These are phyloP conservation scores for Pantherophis vulpinus DNA, from an alignment of 2,797 vertebrate genomes.

Conservation along the genomic window DNA sequence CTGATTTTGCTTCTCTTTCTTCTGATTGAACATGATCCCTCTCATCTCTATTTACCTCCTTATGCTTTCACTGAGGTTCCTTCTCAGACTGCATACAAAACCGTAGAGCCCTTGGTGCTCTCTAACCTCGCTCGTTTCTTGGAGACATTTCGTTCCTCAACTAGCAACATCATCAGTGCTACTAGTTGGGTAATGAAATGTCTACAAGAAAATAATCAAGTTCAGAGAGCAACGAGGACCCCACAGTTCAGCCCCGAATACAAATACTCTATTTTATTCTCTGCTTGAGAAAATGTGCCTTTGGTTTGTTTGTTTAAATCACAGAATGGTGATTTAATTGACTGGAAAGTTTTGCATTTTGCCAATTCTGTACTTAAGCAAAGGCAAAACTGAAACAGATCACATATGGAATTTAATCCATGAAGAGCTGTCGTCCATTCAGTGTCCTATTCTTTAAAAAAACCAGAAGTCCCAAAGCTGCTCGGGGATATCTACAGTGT, in stretches of 20 bases:
- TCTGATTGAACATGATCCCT: not conserved
- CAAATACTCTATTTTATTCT: not conserved
- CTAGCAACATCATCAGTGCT: not conserved
- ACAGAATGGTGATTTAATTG: not conserved
- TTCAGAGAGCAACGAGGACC: not conserved
- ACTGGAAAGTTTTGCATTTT: not conserved
- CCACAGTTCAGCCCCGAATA: no score
- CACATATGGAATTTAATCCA: not conserved
- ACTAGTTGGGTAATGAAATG: not conserved
- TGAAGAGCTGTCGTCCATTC: not conserved
- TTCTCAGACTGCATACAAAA: not conserved
- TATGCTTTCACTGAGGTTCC: not conserved
- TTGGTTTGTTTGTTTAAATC: not conserved
- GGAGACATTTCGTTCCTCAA: not conserved
- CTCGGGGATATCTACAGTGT: not conserved
- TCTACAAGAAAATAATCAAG: not conserved
- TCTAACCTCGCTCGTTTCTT: not conserved
- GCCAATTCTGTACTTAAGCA: not conserved
- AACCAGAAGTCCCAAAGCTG: not conserved
- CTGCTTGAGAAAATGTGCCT: not conserved
- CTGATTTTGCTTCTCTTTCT: not conserved
- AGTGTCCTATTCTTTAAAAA: not conserved
- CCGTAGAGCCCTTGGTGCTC: not conserved
- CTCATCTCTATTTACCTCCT: not conserved
- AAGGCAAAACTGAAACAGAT: not conserved